phyloP scores from a whole-genome alignment of 2,888 invertebrate genomes.

The Drosophila barbarae region DNA sequence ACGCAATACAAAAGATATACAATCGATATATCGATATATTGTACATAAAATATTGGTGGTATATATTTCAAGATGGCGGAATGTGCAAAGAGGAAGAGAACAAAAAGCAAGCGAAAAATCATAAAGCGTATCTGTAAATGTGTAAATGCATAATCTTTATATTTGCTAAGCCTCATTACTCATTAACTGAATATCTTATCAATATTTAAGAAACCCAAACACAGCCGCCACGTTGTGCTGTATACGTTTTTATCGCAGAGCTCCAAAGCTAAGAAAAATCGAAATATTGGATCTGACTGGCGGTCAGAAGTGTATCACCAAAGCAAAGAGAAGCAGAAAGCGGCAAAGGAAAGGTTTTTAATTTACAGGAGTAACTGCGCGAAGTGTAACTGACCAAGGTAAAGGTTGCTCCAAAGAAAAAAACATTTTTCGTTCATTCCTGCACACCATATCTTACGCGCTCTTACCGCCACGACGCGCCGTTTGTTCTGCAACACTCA shows the following conservation, averaged over 20 bases:
- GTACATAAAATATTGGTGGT: constrained; percentile 13
- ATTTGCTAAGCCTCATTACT: constrained; percentile 49
- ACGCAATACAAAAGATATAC: too few relatives aligned
- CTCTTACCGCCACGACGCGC: constrained; percentile 29
- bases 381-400: background rate
- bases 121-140: constrained; percentile 68
- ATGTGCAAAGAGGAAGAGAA: constrained; percentile 52
- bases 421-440: background rate
- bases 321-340: constrained; percentile 21
- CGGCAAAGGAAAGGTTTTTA: constrained; percentile 4
- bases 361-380: background rate
- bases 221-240: constrained; percentile 51
- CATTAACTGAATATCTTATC: constrained; percentile 44
- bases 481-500: constrained; percentile 14
- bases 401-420: background rate
- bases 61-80: constrained; percentile 40
- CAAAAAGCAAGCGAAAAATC: constrained; percentile 72
- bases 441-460: background rate
- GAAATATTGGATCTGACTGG: constrained; percentile 47
- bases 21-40: constrained; percentile 14
- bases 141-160: constrained; percentile 58
- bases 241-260: constrained; percentile 20
- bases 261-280: constrained; percentile 55
- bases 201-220: constrained; percentile 45
- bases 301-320: constrained; percentile 53